Conservation (phyloP, 2,888 invertebrate genomes). For the Onthophagus sagittarius region DNA sequence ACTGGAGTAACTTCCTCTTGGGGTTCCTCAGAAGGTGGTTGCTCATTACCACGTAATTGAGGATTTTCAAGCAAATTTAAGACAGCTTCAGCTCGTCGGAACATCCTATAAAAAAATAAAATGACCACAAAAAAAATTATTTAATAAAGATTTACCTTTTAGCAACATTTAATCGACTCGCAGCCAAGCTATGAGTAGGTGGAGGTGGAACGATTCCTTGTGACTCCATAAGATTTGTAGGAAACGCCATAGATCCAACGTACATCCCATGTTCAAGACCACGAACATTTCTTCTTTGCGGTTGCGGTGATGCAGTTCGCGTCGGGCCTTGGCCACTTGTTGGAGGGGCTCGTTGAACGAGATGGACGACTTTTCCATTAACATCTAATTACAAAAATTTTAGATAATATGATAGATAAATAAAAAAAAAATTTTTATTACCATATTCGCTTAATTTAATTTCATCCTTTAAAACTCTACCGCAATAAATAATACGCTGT, state of each 20-base stretch:
- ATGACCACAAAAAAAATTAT: slow-evolving; percentile 1
- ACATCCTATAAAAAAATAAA: slow-evolving; percentile 43
- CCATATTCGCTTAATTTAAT: slow-evolving; percentile 82
- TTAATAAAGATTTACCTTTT: slow-evolving; percentile 44
- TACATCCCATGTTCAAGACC: slow-evolving; percentile 52
- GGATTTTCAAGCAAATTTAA: slow-evolving; percentile 50
- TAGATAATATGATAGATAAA: not conserved
- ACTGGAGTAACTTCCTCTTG: slow-evolving; percentile 48
- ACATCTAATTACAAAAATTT: slow-evolving; percentile 61
- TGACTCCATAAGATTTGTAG: slow-evolving; percentile 49
- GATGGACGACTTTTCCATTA: slow-evolving; percentile 86
- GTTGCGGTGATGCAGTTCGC: slow-evolving; percentile 36
- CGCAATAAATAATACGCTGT: slow-evolving; percentile 91
- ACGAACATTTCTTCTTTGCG: slow-evolving; percentile 34
- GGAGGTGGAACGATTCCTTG: slow-evolving; percentile 50
- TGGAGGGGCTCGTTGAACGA: slow-evolving; percentile 86
- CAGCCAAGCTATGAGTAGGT: slow-evolving; percentile 51
- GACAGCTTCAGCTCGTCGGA: slow-evolving; percentile 49
- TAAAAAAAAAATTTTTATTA: slow-evolving; percentile 41
- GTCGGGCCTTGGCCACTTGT: slow-evolving; percentile 34
- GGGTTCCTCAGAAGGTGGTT: slow-evolving; percentile 39
- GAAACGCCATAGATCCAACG: slow-evolving; percentile 57
- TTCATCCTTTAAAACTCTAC: slow-evolving; percentile 88
- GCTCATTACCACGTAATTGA: slow-evolving; percentile 34
- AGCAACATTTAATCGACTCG: slow-evolving; percentile 52